Base-by-base conservation (phyloP, 2,113 vertebrate species). In the Aramus guarauna region DNA sequence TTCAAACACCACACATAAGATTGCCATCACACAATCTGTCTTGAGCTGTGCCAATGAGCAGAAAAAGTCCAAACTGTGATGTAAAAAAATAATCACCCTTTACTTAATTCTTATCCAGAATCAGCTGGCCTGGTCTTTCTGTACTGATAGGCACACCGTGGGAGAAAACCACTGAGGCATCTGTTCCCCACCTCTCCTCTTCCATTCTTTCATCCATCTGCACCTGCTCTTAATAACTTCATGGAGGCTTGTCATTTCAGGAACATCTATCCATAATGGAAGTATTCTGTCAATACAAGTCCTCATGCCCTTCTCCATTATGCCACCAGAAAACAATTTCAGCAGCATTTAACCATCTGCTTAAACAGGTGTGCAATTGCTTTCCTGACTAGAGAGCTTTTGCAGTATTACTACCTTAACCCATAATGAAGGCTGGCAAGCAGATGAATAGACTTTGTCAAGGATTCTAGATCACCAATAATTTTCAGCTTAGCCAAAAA, bases 11-110 rank as follows among this genome's bases (percentile, higher is more conserved):
- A 88, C 81, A 32, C 71, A 43, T 43, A 77, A 94, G 92, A 96
- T 79, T 96, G 85, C 93, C 92, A 95, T 73, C 88, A 76, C 67
- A 85, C 94, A 96, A 90, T 96, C 92, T 97, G 93, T 88, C 92
- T 90, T 74, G 75, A 95, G 92, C 85, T 90, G 71, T 94, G 90
- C 92, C 73, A 85, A 36, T 41, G 47, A 94, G 67, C 66, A 80
- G 82, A 85, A 93, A 82, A 90, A 87, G 45, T 41, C 85, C 32
- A 68, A 66, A 90, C 19, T 82, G 36, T 72, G 67, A 79, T 50
- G 4, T 4, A 36, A 60, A 87, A 93, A 77, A 32, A 39, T 5
- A 76, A 72, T 48, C 41, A 58, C 24, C 27, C 66, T 89, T 89
- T 72, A 34, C 16, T 80, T n/a, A 36, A 43, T 80, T 85, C 47